Evolutionary conservation across 2,888 invertebrate genomes (phyloP), one percentile per base, ranked within the genome.

Genomic region (Lasiommata megera): DNA sequence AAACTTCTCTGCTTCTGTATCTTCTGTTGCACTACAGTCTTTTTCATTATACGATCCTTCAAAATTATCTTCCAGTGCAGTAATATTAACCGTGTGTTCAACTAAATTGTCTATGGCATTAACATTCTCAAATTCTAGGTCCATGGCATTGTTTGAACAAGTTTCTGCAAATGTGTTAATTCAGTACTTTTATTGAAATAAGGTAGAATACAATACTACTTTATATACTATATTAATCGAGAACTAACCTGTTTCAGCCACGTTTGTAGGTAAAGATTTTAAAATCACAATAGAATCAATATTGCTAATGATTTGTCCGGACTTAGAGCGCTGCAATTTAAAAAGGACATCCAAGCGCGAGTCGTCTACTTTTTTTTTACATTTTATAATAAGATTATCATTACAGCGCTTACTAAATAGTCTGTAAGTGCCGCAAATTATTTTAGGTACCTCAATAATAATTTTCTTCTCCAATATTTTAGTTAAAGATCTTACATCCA

Each of bases 401-500:
- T 72, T 71, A 55, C 70, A 74, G 17, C 68, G 72, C 64, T 82
- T 79, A 54, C 77, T 81, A 44, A 84, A 76, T 36, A 87, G 61
- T 56, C 70, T 79, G 38, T 76, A 84, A 0, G 86, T 76, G 3
- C 82, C 83, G 46, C 74, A 73, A 43, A 89, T 73, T 36, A 82
- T 50, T 66, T 83, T 85, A 0, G 89, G 89, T 11, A 89, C 72
- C 72, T 87, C 81, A 7, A 88, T 60, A 5, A 84, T 66, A 37
- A 88, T 80, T 73, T 77, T 84, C 67, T 85, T 88, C 64, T 86
- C 83, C 14, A 89, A 69, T 60, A 87, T 80, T 69, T 82, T 88
- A 0, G 83, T 80, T 16, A 89, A 66, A 1, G 81, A 82, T 62
- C 82, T 75, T 1, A 88, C 58, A 61, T 89, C 87, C n/a, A 88